Evolutionary conservation across 2,113 vertebrate species (phyloP).

Genomic region (Rhinopomastus cyanomelas): DNA sequence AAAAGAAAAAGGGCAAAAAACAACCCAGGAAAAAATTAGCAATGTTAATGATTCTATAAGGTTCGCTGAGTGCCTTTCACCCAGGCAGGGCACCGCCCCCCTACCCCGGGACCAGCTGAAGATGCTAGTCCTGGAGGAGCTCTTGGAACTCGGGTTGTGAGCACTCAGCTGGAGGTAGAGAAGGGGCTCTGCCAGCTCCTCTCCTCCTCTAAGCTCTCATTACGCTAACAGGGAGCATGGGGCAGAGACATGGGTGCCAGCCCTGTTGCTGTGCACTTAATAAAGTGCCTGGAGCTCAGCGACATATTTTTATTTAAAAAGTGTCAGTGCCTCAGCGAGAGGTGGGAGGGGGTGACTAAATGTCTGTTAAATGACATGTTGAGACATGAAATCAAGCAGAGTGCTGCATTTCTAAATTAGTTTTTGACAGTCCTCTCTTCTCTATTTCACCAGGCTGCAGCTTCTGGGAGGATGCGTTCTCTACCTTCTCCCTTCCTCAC

Average conservation of each 20-base stretch:
- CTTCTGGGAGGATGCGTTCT: not conserved
- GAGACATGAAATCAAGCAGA: conserved; percentile 69
- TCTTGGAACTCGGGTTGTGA: not conserved
- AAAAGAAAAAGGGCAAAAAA: not conserved
- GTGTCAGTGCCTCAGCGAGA: not conserved
- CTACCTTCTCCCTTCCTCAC: not conserved
- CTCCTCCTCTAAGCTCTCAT: not conserved
- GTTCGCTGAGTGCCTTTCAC: conserved; percentile 11
- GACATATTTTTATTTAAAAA: conserved; percentile 40
- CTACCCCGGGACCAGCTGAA: not conserved
- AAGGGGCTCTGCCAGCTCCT: not conserved
- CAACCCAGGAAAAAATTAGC: not conserved
- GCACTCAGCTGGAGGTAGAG: not conserved
- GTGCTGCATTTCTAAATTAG: conserved; percentile 51
- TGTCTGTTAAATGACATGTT: conserved; percentile 62
- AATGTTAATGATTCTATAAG: conserved; percentile 13
- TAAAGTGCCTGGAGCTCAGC: conserved; percentile 67
- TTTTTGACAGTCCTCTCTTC: conserved; percentile 50
- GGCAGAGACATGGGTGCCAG: not conserved
- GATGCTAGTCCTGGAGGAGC: not conserved
- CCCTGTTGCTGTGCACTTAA: conserved; percentile 72
- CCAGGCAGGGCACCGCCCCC: not conserved
- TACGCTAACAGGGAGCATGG: conserved; percentile 19
- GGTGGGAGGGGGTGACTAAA: conserved; percentile 21
- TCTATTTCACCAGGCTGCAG: conserved; percentile 18